Evolutionary conservation across 2,113 vertebrate species (phyloP).

Genomic region (Poeciliopsis retropinna): DNA sequence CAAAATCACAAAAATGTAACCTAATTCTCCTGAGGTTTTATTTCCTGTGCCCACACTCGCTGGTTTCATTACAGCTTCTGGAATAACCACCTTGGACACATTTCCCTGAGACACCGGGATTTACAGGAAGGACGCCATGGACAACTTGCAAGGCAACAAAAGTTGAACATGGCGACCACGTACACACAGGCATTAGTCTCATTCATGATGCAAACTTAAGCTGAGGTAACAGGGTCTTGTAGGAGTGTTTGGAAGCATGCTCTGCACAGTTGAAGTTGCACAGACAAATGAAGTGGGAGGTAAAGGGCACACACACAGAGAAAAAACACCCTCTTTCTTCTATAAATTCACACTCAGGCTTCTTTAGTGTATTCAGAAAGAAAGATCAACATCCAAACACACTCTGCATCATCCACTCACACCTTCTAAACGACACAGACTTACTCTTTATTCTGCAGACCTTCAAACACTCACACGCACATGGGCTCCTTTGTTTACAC

Average conservation of each 20-base stretch:
- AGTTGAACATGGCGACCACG: constrained; percentile 17
- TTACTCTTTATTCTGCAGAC: constrained; percentile 48
- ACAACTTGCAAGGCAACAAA: constrained; percentile 32
- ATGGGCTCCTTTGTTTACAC: constrained; percentile 57
- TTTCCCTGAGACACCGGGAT: constrained; percentile 26
- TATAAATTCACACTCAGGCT: constrained; percentile 55
- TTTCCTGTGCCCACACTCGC: constrained; percentile 43
- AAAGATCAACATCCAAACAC: constrained; percentile 42
- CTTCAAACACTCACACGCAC: constrained; percentile 46
- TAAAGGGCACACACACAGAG: constrained; percentile 41
- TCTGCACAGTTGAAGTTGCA: constrained; percentile 64
- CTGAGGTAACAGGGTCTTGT: constrained; percentile 63
- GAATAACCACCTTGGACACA: constrained; percentile 55
- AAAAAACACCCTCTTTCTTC: constrained; percentile 24
- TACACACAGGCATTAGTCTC: constrained; percentile 38
- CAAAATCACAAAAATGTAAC: constrained; percentile 26
- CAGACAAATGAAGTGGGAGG: constrained; percentile 59
- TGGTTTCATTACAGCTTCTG: constrained; percentile 47
- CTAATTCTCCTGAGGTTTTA: constrained; percentile 28
- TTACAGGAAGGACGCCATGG: constrained; percentile 48
- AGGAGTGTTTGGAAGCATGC: constrained; percentile 65
- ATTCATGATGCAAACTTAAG: constrained; percentile 74
- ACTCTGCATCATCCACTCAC: constrained; percentile 35
- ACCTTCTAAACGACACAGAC: constrained; percentile 61
- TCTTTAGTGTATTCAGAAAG: constrained; percentile 43